These are phyloP conservation scores for Proteles cristata DNA, from an alignment of 2,113 vertebrate species.

Conservation along the genomic window DNA sequence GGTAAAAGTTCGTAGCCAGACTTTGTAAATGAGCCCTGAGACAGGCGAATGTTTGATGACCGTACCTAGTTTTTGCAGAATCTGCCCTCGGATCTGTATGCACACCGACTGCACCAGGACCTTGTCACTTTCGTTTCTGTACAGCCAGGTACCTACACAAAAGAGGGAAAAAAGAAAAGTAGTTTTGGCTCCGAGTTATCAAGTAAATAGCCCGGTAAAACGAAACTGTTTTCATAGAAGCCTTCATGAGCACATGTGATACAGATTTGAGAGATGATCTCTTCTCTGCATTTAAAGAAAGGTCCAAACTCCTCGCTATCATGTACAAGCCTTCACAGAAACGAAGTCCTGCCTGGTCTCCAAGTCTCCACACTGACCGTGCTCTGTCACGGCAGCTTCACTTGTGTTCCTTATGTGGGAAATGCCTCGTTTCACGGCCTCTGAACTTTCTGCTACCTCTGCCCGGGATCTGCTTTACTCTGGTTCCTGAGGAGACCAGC, in stretches of 20 bases:
- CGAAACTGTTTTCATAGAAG: neutral
- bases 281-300: neutral
- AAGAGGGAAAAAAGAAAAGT: neutral
- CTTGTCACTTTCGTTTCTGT: slow-evolving; percentile 89
- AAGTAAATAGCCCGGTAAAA: neutral
- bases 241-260: neutral
- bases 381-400: neutral
- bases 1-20: too few species aligned
- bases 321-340: neutral
- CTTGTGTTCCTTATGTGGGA: neutral
- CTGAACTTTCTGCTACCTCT: neutral
- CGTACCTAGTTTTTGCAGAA: slow-evolving; percentile 96
- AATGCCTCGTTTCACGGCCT: neutral
- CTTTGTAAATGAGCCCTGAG: neutral
- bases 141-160: slow-evolving; percentile 92
- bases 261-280: neutral
- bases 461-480: neutral
- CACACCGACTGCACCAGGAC: slow-evolving; percentile 95
- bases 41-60: accelerated
- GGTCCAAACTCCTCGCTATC: neutral
- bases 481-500: neutral
- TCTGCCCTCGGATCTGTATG: slow-evolving; percentile 94
- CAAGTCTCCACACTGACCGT: neutral
- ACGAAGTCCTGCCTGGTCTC: neutral
- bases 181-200: neutral